Evolutionary conservation across 2,888 invertebrate genomes (phyloP).

Genomic region (Athalia circularis): DNA sequence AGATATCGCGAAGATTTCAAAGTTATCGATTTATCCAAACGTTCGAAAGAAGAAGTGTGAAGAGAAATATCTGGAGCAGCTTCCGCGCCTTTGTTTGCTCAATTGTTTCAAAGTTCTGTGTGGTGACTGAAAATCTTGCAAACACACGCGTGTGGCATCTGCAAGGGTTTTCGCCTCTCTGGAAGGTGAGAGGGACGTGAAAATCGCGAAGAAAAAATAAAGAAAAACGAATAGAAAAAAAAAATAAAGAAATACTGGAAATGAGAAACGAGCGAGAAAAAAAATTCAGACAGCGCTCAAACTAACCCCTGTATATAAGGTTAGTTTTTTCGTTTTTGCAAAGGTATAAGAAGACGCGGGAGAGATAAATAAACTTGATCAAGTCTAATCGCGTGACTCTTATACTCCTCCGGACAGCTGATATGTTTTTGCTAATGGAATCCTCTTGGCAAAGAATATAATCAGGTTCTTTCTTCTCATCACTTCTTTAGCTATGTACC

Average conservation of each 20-base stretch:
- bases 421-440: conserved; percentile 30
- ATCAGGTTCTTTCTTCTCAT: not conserved
- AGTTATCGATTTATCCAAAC: not conserved
- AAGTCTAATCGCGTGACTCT: conserved; percentile 24
- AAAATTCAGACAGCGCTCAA: not conserved
- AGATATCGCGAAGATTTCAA: not conserved
- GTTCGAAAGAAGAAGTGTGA: too few relatives aligned
- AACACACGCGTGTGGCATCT: too few relatives aligned
- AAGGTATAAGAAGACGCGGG: not conserved
- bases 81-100: not conserved
- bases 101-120: not conserved
- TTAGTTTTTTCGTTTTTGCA: not conserved
- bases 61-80: too few relatives aligned
- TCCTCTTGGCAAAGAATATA: conserved; percentile 30
- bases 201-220: not conserved
- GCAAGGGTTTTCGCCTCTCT: too few relatives aligned
- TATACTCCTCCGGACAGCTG: not conserved
- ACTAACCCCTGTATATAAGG: not conserved
- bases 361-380: not conserved
- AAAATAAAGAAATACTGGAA: not conserved
- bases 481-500: not conserved
- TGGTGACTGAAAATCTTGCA: not conserved
- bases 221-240: not conserved
- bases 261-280: too few relatives aligned
- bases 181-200: not conserved